Percentiles rank a stretch among this genome's conserved stretches.
Conservation (phyloP, 2,888 invertebrate species). For the Drosophila meridionalis region DNA sequence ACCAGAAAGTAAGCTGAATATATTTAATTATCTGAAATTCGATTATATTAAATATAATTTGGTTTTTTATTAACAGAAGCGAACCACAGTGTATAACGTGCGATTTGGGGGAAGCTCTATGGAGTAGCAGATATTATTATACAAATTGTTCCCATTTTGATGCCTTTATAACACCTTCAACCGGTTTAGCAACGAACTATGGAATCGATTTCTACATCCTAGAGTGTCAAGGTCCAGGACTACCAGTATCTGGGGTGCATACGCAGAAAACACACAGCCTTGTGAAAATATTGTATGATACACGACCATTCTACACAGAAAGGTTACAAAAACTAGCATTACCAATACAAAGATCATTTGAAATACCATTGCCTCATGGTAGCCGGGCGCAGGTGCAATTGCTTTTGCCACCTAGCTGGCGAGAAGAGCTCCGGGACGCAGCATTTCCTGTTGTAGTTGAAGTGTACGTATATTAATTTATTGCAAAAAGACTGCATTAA, state of each 20-base stretch:
- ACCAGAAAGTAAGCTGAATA: conserved; percentile 86
- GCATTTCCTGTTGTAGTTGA: conserved; percentile 95
- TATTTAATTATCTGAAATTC: not conserved
- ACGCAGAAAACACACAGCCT: conserved; percentile 91
- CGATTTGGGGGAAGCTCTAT: conserved; percentile 90
- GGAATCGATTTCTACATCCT: conserved; percentile 89
- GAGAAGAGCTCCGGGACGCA: conserved; percentile 93
- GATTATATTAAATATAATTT: not conserved
- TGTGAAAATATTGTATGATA: conserved; percentile 91
- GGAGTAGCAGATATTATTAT: conserved; percentile 92
- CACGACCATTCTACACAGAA: conserved; percentile 88
- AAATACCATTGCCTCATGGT: conserved; percentile 94
- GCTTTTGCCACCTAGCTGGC: conserved; percentile 94
- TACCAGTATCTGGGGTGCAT: conserved; percentile 93
- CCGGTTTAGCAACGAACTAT: conserved; percentile 83
- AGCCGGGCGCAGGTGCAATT: conserved; percentile 95
- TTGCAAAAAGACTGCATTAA: not conserved
- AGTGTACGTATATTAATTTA: conserved; percentile 87
- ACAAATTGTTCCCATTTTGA: conserved; percentile 95
- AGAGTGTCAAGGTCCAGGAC: conserved; percentile 96
- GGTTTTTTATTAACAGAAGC: conserved; percentile 77
- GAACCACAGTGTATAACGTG: conserved; percentile 95
- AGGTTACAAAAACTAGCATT: conserved; percentile 91
- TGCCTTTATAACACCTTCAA: conserved; percentile 89
- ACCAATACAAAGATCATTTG: conserved; percentile 92